Conservation (phyloP, 2,888 invertebrate genomes). For the Galerucella pusilla region DNA sequence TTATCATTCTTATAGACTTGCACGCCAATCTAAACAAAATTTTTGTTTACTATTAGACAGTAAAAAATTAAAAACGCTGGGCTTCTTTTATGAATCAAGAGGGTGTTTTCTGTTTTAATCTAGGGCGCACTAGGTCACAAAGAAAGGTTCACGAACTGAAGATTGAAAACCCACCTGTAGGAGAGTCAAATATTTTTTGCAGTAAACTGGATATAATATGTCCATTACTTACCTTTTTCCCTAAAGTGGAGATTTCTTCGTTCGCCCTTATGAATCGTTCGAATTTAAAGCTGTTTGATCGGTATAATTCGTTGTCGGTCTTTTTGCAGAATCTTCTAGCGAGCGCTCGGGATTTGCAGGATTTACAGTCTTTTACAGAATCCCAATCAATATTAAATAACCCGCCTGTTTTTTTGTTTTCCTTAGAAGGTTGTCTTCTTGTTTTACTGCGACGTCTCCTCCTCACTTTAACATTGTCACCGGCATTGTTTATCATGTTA, state of each 20-base stretch:
- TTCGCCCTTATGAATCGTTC: conserved; percentile 82
- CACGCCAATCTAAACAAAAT: not conserved
- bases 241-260: conserved; percentile 68
- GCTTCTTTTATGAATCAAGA: not conserved
- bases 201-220: conserved; percentile 10
- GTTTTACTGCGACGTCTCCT: conserved; percentile 59
- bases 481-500: conserved; percentile 49
- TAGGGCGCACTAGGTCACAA: conserved; percentile 28
- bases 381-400: conserved; percentile 69
- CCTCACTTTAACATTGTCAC: conserved; percentile 53
- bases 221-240: conserved; percentile 74
- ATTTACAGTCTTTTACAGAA: conserved; percentile 68
- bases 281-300: conserved; percentile 90
- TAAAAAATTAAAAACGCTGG: not conserved
- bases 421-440: conserved; percentile 57
- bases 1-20: conserved; percentile 1
- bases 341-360: conserved; percentile 70
- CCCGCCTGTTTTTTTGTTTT: conserved; percentile 60
- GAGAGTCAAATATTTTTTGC: conserved; percentile 16
- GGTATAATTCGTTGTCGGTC: conserved; percentile 85
- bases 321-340: conserved; percentile 81
- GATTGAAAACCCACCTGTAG: conserved; percentile 33
- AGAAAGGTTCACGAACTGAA: conserved; percentile 25
- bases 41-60: not conserved
- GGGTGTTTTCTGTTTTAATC: conserved; percentile 21